Percentiles rank a stretch among this genome's conserved stretches.
These are phyloP conservation scores for Eleginops maclovinus DNA, from an alignment of 2,113 vertebrate genomes.

Conservation along the genomic window DNA sequence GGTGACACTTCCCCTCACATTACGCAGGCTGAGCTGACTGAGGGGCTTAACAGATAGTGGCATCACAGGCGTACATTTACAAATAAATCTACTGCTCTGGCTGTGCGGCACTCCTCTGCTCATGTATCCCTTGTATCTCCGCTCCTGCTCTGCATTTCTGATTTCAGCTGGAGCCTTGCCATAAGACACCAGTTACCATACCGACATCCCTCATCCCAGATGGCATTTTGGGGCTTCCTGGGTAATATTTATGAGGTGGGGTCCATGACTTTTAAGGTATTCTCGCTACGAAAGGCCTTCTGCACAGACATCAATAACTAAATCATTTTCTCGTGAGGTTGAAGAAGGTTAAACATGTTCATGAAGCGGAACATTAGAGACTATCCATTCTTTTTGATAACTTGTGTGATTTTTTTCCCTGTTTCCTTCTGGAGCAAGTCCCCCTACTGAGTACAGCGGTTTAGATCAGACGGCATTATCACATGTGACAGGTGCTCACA, in stretches of 20 bases:
- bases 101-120: constrained; percentile 73
- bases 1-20: constrained; percentile 83
- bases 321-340: not conserved
- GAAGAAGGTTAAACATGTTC: not conserved
- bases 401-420: not conserved
- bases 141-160: constrained; percentile 64
- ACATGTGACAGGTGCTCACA: constrained; percentile 66
- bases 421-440: constrained; percentile 15
- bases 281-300: not conserved
- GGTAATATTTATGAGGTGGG: constrained; percentile 33
- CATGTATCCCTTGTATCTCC: constrained; percentile 64
- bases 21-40: constrained; percentile 78
- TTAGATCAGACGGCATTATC: constrained; percentile 56
- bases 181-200: constrained; percentile 56
- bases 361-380: not conserved
- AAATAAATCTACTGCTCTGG: constrained; percentile 75
- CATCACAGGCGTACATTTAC: constrained; percentile 72
- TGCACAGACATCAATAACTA: not conserved
- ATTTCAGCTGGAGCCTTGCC: constrained; percentile 68
- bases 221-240: constrained; percentile 42
- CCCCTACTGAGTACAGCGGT: constrained; percentile 42
- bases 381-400: constrained; percentile 14
- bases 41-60: constrained; percentile 80
- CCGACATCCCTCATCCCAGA: constrained; percentile 53
- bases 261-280: constrained; percentile 13